These are phyloP conservation scores for Drosophila testacea DNA, from an alignment of 2,888 invertebrate species.

Conservation along the genomic window DNA sequence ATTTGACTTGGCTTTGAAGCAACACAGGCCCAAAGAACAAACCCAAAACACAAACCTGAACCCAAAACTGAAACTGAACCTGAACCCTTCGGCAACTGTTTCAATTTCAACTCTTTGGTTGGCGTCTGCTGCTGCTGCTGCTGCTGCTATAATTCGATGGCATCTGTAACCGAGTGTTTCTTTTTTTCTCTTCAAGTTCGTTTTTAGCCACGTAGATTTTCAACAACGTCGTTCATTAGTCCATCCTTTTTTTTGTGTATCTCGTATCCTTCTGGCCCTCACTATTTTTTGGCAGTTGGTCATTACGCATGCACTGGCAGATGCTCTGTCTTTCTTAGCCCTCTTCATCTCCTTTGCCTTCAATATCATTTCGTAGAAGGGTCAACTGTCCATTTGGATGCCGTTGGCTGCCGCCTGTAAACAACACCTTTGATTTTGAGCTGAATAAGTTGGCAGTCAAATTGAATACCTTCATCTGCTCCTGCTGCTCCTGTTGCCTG, in stretches of 20 bases:
- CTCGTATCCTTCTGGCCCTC: conserved; percentile 44
- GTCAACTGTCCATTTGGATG: conserved; percentile 66
- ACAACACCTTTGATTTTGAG: conserved; percentile 82
- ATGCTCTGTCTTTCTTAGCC: conserved; percentile 66
- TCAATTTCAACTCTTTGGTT: conserved; percentile 61
- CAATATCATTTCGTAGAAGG: conserved; percentile 64
- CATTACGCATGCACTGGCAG: conserved; percentile 82
- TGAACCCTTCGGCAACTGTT: conserved; percentile 76
- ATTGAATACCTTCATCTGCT: conserved; percentile 64
- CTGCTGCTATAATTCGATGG: conserved; percentile 69
- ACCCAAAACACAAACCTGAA: conserved; percentile 19
- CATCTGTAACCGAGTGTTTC: conserved; percentile 71
- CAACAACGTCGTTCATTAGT: conserved; percentile 76
- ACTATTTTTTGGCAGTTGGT: conserved; percentile 80
- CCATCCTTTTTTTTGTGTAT: conserved; percentile 44
- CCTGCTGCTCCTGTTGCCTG: conserved; percentile 27
- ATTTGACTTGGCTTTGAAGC: conserved; percentile 57
- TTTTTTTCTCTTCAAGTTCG: conserved; percentile 28
- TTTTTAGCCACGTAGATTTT: conserved; percentile 73
- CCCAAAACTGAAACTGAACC: conserved; percentile 26
- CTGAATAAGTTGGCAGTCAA: conserved; percentile 54
- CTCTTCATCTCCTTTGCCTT: conserved; percentile 29
- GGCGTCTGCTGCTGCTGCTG: conserved; percentile 62
- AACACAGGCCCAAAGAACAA: conserved; percentile 2
- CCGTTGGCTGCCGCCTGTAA: conserved; percentile 62